Evolutionary conservation across 2,797 vertebrate species (phyloP).

Genomic region (Vultur gryphus): DNA sequence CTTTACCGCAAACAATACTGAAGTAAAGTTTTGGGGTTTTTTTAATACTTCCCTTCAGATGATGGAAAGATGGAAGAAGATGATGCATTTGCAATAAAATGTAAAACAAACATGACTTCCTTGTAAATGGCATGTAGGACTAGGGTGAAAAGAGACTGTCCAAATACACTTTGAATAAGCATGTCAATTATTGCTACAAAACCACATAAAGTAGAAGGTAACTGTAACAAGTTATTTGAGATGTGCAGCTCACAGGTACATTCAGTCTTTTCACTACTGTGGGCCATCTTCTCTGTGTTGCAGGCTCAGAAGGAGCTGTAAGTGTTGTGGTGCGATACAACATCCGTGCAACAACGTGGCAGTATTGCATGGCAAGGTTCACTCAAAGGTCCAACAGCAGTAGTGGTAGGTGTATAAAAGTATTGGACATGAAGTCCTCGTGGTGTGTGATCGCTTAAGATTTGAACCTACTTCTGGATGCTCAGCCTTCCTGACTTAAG

Average conservation of each 20-base stretch:
- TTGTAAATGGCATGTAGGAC: not conserved
- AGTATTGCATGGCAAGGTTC: not conserved
- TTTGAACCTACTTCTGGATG: not conserved
- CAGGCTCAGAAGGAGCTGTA: not conserved
- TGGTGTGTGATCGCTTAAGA: not conserved
- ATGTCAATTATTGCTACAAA: not conserved
- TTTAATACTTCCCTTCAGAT: not conserved
- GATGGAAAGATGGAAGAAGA: not conserved
- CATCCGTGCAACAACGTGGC: not conserved
- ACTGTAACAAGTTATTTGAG: not conserved
- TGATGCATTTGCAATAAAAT: not conserved
- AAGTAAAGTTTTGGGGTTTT: not conserved
- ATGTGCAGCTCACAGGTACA: not conserved
- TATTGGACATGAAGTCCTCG: not conserved
- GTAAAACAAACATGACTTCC: not conserved
- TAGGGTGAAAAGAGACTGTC: not conserved
- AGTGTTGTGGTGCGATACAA: not conserved
- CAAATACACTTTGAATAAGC: not conserved
- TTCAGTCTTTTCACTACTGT: not conserved
- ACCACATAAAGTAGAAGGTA: not conserved
- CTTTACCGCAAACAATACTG: not conserved
- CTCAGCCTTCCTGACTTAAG: not conserved
- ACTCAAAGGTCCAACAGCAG: not conserved
- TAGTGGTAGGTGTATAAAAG: not conserved
- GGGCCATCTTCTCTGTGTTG: not conserved